Evolutionary conservation across 2,797 vertebrate genomes (phyloP), one percentile per base, ranked within the genome.

Genomic region (Denticeps clupeoides): DNA sequence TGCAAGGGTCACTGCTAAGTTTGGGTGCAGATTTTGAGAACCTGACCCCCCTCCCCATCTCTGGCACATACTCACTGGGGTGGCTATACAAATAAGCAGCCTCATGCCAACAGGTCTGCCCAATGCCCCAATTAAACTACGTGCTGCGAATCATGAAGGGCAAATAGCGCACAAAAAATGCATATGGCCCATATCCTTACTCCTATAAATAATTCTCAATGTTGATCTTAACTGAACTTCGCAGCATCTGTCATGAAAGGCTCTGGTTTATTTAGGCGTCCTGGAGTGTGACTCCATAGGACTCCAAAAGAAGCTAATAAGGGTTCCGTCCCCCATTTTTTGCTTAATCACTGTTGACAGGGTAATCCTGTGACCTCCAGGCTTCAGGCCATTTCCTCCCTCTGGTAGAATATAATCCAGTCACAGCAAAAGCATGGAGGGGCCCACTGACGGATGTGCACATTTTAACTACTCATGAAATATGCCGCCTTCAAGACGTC

Each of bases 1-100:
- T 67, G 72, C 71, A 42, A 58, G 68, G 76, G 77, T 80, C 75
- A 77, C 71, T 65, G 65, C 74, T 75, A 69, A 78, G 78, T 75
- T 81, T 76, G 60, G 73, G 77, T 83, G 82, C 79, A 78, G 75
- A 78, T 79, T 62, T 44, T 19, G 74, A 75, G 73, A 53, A 81
- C 72, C 64, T 55, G 77, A 78, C 70, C 69, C 60, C 44, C 21
- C 15, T 64, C 65, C 54, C 44, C 21, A 15, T 64, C 65, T 54
- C 57, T 71, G 74, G 73, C 76, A 72, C 74, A 11, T 35, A 21
- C 35, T 38, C 35, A 38, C 70, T 69, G 67, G 66, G 59, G 66
- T 75, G 32, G 77, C 78, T 80, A 82, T 81, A 77, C 71, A 77
- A 78, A 85, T 82, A 70, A 68, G 57, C 62, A 48, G 67, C 19